Base-by-base conservation (phyloP, 2,113 vertebrate genomes). In the Daphoenositta chrysoptera region DNA sequence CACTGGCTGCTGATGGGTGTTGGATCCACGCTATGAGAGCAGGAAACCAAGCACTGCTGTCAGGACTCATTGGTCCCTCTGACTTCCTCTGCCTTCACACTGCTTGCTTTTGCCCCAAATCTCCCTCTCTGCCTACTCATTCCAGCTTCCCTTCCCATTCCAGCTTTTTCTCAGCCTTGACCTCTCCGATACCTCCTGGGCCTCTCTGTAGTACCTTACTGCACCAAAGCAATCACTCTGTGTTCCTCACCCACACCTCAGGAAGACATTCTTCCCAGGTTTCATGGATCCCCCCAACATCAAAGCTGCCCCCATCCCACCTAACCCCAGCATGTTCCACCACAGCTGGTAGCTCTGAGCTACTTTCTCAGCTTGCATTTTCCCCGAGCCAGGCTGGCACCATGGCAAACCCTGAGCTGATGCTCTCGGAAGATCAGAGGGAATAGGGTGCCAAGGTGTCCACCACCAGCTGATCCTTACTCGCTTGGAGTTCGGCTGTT, bases 381-480 rank as follows among this genome's bases (percentile, higher is more conserved):
- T 16, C 14, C 15, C 12, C 0, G 2, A 26, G n/a, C 22, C 57
- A 53, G n/a, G 37, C 18, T 83, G 61, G 22, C 10, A 44, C 24
- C 13, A 9, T 0, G 4, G 42, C 57, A 87, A 82, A n/a, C 27
- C 28, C 81, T 21, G n/a, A 4, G 37, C 24, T 70, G 24, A 26
- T 10, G 33, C 18, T 65, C 57, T 78, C 1, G 1, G 44, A 61
- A 21, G 27, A 64, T 7, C 0, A 0, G 58, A 56, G 5, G n/a
- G 10, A 63, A 42, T 16, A 65, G 35, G 12, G 22, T 51, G 16
- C 27, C 64, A 40, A 31, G 26, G 65, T 23, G 35, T n/a, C 64
- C 35, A 61, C 27, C 51, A 65, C 13, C 63, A 86, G 37, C 37
- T 17, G 35, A 8, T 54, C 47, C 33, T 64, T 22, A 28, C 28